These are phyloP conservation scores for Callipepla californica DNA, from an alignment of 2,113 vertebrate genomes.

Conservation along the genomic window DNA sequence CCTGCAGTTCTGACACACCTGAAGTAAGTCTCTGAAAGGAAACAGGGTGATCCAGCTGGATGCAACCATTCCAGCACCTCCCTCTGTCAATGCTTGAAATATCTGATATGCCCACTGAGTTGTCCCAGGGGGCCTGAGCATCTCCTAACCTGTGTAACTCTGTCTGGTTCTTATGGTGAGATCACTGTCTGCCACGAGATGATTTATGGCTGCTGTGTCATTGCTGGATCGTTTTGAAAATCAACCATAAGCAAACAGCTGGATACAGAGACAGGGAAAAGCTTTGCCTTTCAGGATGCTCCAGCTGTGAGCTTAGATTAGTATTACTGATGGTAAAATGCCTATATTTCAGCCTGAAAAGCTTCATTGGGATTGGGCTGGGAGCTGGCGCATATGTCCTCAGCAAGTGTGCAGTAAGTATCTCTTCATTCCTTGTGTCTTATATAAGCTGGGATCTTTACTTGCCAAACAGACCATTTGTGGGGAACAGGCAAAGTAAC, in stretches of 20 bases:
- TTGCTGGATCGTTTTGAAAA: background rate
- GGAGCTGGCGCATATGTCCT: constrained; percentile 93
- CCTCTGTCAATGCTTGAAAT: background rate
- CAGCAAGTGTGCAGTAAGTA: constrained; percentile 91
- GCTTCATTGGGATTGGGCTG: constrained; percentile 91
- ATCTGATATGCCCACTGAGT: background rate
- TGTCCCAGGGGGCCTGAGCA: background rate
- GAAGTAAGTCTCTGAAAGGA: constrained; percentile 81
- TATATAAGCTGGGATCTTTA: background rate
- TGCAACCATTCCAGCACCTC: background rate
- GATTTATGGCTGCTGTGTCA: background rate
- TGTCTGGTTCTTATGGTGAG: background rate
- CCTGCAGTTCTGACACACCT: constrained; percentile 89
- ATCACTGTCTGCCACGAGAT: background rate
- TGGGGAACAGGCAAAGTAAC: background rate
- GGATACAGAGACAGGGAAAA: background rate
- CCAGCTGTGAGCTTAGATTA: background rate
- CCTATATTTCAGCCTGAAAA: constrained; percentile 85
- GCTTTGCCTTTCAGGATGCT: constrained; percentile 4
- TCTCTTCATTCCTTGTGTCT: background rate
- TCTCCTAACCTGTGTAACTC: background rate
- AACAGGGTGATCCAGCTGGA: background rate
- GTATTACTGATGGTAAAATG: constrained; percentile 25
- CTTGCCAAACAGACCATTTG: background rate
- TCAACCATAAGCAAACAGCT: background rate